Evolutionary conservation across 1,140 invertebrate species (phyloP).

Genomic region (Cyphomyrmex costatus): DNA sequence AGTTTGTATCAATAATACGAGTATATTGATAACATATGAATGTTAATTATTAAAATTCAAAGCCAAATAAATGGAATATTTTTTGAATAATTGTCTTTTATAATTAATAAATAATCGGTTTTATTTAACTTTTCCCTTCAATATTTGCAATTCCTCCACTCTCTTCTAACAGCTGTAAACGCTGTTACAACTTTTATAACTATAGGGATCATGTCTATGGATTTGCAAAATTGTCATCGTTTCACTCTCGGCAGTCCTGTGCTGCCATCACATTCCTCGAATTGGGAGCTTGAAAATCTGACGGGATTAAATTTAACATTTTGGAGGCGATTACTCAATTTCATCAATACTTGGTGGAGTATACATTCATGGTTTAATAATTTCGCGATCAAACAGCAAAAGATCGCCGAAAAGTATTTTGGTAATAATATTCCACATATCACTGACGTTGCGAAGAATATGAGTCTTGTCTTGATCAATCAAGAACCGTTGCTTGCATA

Average conservation of each 20-base stretch:
- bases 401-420: conserved; percentile 44
- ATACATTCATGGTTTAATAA: conserved; percentile 41
- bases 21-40: no score
- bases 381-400: conserved; percentile 24
- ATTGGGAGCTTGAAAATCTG: conserved; percentile 64
- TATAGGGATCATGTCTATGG: conserved; percentile 66
- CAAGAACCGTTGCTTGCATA: conserved; percentile 87
- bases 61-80: no score
- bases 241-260: conserved; percentile 64
- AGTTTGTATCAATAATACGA: no score
- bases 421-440: conserved; percentile 46
- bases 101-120: no score
- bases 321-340: conserved; percentile 64
- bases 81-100: no score
- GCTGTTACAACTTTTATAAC: not conserved
- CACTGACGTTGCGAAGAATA: conserved; percentile 42
- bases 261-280: conserved; percentile 71
- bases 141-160: no score
- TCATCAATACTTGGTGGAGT: conserved; percentile 3
- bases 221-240: not conserved
- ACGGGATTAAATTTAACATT: conserved; percentile 55
- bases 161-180: not conserved
- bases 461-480: conserved; percentile 49
- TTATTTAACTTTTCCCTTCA: no score
- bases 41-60: no score